Conservation (phyloP, 2,113 vertebrate genomes). For the Pholis gunnellus region DNA sequence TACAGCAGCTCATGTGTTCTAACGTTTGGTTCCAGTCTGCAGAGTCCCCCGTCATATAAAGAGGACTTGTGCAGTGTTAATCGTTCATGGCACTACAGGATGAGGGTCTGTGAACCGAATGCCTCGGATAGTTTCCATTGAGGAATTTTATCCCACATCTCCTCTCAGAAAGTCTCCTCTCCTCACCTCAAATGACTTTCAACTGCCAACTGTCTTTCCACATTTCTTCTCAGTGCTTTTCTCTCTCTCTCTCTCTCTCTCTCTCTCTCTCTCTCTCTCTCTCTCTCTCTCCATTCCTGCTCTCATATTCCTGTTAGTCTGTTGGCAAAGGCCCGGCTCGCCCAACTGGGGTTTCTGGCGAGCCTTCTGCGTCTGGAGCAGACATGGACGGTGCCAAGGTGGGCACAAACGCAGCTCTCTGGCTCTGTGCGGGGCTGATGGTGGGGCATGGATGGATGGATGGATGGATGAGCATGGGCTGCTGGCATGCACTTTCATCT, state of each 20-base stretch:
- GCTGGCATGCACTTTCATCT: conserved; percentile 71
- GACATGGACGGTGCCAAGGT: conserved; percentile 79
- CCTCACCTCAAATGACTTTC: conserved; percentile 47
- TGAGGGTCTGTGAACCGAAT: conserved; percentile 56
- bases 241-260: not conserved
- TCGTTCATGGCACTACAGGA: conserved; percentile 44
- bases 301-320: conserved; percentile 72
- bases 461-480: conserved; percentile 56
- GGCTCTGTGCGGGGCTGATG: conserved; percentile 44
- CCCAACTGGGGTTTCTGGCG: conserved; percentile 64
- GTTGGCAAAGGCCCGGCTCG: conserved; percentile 65
- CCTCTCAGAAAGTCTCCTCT: conserved; percentile 33
- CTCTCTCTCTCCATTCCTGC: conserved; percentile 39
- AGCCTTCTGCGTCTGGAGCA: conserved; percentile 67
- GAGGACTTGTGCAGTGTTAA: conserved; percentile 30
- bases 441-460: conserved; percentile 30
- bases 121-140: conserved; percentile 63
- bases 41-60: not conserved
- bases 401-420: conserved; percentile 68
- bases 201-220: conserved; percentile 47
- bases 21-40: conserved; percentile 19
- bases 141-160: conserved; percentile 66
- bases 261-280: not conserved
- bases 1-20: not conserved
- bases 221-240: conserved; percentile 46